Evolutionary conservation across 2,113 vertebrate genomes (phyloP).

Genomic region (Antennarius striatus): DNA sequence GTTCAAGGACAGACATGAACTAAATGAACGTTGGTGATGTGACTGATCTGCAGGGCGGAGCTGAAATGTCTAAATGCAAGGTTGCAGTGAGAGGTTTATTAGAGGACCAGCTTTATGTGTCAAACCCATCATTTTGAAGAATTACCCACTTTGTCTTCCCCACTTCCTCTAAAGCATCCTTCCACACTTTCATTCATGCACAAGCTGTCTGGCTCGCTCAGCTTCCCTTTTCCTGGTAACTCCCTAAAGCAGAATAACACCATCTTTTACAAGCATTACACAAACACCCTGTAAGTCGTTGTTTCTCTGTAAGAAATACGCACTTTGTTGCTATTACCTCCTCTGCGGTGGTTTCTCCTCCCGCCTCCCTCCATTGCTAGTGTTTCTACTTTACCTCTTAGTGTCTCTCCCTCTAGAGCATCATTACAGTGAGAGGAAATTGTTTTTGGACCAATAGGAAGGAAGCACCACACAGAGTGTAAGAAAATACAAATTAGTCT

Average conservation of each 20-base stretch:
- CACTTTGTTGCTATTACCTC: constrained; percentile 50
- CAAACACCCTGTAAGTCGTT: constrained; percentile 28
- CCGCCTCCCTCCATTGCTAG: not conserved
- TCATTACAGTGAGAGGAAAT: constrained; percentile 34
- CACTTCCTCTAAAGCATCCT: constrained; percentile 14
- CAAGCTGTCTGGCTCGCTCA: constrained; percentile 23
- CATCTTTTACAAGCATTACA: constrained; percentile 5
- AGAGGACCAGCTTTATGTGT: constrained; percentile 8
- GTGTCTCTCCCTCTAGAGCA: constrained; percentile 24
- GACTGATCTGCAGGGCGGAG: too few species aligned
- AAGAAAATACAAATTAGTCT: constrained; percentile 44
- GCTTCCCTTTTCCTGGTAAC: constrained; percentile 35
- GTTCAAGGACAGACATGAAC: not conserved
- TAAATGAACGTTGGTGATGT: not conserved
- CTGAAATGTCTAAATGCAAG: too few species aligned
- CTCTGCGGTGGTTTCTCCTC: constrained; percentile 24
- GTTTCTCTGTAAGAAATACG: constrained; percentile 61
- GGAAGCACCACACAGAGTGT: constrained; percentile 37
- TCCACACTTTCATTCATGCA: too few species aligned
- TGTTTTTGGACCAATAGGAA: constrained; percentile 18
- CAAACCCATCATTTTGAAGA: constrained; percentile 3
- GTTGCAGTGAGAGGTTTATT: not conserved
- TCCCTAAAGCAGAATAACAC: constrained; percentile 24
- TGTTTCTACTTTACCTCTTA: constrained; percentile 15
- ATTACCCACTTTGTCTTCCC: constrained; percentile 7